These are phyloP conservation scores for Sinhomidia bicolor DNA, from an alignment of 2,888 invertebrate genomes.

Conservation along the genomic window DNA sequence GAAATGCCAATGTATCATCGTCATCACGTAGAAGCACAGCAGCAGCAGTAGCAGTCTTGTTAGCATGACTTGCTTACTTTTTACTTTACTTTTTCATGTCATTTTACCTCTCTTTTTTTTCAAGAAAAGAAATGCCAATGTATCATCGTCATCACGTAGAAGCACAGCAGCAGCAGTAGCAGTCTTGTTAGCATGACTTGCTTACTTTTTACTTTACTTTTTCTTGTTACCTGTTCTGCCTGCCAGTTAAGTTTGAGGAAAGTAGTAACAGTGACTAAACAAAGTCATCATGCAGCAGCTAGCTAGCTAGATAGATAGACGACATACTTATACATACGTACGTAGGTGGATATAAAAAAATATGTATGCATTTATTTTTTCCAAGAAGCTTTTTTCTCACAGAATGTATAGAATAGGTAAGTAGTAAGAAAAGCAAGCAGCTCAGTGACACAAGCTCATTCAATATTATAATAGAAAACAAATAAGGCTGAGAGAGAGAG, in stretches of 20 bases:
- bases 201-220: slow-evolving; percentile 54
- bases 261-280: too few relatives aligned
- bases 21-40: slow-evolving; percentile 13
- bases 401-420: neutral
- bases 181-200: slow-evolving; percentile 68
- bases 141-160: slow-evolving; percentile 64
- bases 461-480: slow-evolving; percentile 78
- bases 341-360: too few relatives aligned
- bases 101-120: slow-evolving; percentile 45
- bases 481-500: slow-evolving; percentile 74
- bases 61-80: slow-evolving; percentile 70
- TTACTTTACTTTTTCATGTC: slow-evolving; percentile 13
- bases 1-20: slow-evolving; percentile 71
- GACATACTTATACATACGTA: neutral
- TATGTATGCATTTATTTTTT: neutral
- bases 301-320: too few relatives aligned
- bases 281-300: slow-evolving; percentile 28
- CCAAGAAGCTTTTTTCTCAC: slow-evolving; percentile 39
- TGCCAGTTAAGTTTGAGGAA: neutral
- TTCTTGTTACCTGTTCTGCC: neutral
- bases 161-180: neutral
- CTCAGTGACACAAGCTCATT: slow-evolving; percentile 64
- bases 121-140: slow-evolving; percentile 69
- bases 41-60: slow-evolving; percentile 48
- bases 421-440: slow-evolving; percentile 36